Base-by-base conservation (phyloP, 92 coral and sea anemone genomes). In the Pocillopora meandrina region DNA sequence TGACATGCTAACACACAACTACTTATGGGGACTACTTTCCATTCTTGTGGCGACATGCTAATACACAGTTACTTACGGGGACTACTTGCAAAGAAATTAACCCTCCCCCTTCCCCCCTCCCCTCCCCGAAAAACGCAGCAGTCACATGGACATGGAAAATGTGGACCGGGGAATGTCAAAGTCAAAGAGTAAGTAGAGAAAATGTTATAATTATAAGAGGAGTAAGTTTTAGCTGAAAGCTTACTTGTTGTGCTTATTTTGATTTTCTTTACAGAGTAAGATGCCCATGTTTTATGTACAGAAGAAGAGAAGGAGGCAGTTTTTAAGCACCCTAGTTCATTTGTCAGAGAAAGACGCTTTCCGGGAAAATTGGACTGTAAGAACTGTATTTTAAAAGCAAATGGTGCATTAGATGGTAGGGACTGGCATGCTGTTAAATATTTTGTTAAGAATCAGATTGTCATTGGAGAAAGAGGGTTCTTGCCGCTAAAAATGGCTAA, bases 301-400 rank as follows among this genome's bases (percentile, higher is more conserved):
- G 72, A 66, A 76, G 76, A 61, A 42, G 91, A 82, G 69, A 75
- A 83, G 52, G 72, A 82, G 61, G 79, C 91, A 23, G 91, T 23
- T 88, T 56, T 76, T 56, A 77, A 76, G 80, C 65, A 82, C 62
- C 74, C 83, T 56, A 70, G 76, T 26, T 33, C 69, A 23, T 26
- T 26, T 26, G 26, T 26, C 26, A 26, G 26, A 26, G 26, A 26
- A 26, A 26, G 26, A 26, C 26, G 26, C 26, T 26, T 26, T 26
- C 0, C 26, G 26, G 26, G 26, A 26, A 26, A 26, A 26, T 26
- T 26, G 26, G 26, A 26, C 26, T 26, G 26, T 26, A 26, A 26
- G 26, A 26, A 26, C 26, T 26, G 26, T 26, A 26, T 26, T 26
- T 26, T 26, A 26, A 26, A 26, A 26, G 26, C 26, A 26, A 26